Evolutionary conservation across 2,113 vertebrate species (phyloP).

Genomic region (Planiliza haematocheilus): DNA sequence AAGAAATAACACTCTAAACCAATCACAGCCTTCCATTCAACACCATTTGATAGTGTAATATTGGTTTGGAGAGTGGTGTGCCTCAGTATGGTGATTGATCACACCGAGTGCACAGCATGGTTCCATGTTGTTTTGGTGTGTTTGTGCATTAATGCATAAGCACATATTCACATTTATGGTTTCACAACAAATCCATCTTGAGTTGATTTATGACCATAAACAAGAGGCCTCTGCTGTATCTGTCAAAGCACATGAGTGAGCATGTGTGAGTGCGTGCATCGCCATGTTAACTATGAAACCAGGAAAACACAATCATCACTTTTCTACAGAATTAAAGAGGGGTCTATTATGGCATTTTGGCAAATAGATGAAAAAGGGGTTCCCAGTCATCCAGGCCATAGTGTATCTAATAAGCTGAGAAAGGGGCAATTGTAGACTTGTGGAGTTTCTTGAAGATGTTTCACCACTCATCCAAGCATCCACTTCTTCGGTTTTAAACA

Average conservation of each 20-base stretch:
- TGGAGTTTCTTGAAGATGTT: too few species aligned
- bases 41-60: conserved; percentile 25
- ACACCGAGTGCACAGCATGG: conserved; percentile 11
- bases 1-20: conserved; percentile 31
- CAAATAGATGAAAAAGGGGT: too few species aligned
- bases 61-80: conserved; percentile 38
- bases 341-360: too few species aligned
- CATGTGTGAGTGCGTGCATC: not conserved
- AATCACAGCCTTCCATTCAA: conserved; percentile 27
- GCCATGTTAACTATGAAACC: too few species aligned
- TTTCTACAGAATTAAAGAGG: not conserved
- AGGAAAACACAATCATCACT: not conserved
- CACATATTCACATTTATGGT: conserved; percentile 33
- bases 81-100: conserved; percentile 51
- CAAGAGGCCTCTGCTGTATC: not conserved
- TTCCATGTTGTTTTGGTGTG: conserved; percentile 28
- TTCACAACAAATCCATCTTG: conserved; percentile 38
- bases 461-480: too few species aligned
- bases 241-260: conserved; percentile 8
- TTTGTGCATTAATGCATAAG: conserved; percentile 16
- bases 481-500: too few species aligned
- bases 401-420: too few species aligned
- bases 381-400: too few species aligned
- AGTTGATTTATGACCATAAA: conserved; percentile 35
- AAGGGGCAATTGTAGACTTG: too few species aligned